Base-by-base conservation (phyloP, 2,797 vertebrate genomes). In the Pipistrellus pipistrellus region DNA sequence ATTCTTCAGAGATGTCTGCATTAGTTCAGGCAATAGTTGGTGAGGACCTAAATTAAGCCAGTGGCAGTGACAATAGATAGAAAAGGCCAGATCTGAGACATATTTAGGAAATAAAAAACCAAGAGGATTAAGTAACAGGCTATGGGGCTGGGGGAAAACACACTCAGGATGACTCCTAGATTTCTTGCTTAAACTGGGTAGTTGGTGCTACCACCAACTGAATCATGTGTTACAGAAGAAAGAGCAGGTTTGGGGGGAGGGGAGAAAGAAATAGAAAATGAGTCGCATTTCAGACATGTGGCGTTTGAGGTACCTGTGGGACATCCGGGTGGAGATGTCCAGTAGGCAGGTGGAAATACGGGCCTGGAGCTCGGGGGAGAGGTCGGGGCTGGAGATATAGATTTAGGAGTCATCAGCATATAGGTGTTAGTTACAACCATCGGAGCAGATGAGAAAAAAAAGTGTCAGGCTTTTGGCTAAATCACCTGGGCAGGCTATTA, bases 251-350 rank as follows among this genome's bases (percentile, higher is more conserved):
- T 87, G 44, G 38, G 88, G 91, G 55, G 12, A 83, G 57, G 90
- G 95, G 64, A 91, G 78, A 88, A 86, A 95, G 93, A 93, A 94
- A 88, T 53, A 96, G 96, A 88, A 94, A 95, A 95, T 95, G 95
- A 97, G 57, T 85, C 20, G 96, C 95, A 95, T 95, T 97, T 97
- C 85, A 97, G 95, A 97, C 92, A 97, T 91, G 96, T 96, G 97
- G 94, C 85, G 93, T 95, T 97, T 96, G 96, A 97, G 96, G 97
- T 97, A 97, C 97, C 97, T 97, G 97, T 96, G 97, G 97, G 97
- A 97, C 97, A 96, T 96, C 96, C 97, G 64, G 97, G 97, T 97
- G 97, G 97, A 97, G 97, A 97, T 97, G 97, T 97, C 97, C 97
- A 97, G 97, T 97, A 96, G 96, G 97, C 97, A 96, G 97, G 96